Evolutionary conservation across 1,140 invertebrate species (phyloP).

Genomic region (Drosophila bocqueti): DNA sequence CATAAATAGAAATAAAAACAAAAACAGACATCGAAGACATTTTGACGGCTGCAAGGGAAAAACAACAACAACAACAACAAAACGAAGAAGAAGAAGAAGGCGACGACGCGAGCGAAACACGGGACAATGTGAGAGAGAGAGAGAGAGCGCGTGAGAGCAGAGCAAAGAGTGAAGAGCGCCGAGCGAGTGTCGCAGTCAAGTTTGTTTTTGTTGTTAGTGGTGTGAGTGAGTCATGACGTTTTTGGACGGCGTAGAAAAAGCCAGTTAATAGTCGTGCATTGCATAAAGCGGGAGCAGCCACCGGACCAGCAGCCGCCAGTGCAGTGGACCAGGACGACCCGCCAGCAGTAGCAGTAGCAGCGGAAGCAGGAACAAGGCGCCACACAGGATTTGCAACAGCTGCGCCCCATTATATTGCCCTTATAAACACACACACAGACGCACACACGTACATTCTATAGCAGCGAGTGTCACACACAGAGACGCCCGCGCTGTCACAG

Average conservation of each 20-base stretch:
- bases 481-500: conserved; percentile 11
- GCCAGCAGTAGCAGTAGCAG: not conserved
- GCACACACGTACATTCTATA: conserved; percentile 4
- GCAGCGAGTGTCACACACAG: conserved; percentile 39
- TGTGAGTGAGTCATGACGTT: conserved; percentile 61
- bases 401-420: conserved; percentile 40
- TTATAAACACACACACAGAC: conserved; percentile 12
- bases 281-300: conserved; percentile 39
- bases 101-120: conserved; percentile 12
- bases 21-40: not conserved
- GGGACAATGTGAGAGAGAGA: conserved; percentile 9
- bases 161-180: conserved; percentile 20
- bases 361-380: conserved; percentile 8
- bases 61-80: conserved; percentile 2
- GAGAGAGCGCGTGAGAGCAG: not conserved
- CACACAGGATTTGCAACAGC: conserved; percentile 58
- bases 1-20: not conserved
- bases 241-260: conserved; percentile 56
- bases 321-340: conserved; percentile 8
- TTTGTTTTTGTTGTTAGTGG: conserved; percentile 55
- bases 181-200: conserved; percentile 32
- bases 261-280: conserved; percentile 48
- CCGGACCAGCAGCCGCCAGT: not conserved
- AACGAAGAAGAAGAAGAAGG: not conserved
- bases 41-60: conserved; percentile 5